Base-by-base conservation (phyloP, 2,797 vertebrate species). In the Masticophis lateralis region DNA sequence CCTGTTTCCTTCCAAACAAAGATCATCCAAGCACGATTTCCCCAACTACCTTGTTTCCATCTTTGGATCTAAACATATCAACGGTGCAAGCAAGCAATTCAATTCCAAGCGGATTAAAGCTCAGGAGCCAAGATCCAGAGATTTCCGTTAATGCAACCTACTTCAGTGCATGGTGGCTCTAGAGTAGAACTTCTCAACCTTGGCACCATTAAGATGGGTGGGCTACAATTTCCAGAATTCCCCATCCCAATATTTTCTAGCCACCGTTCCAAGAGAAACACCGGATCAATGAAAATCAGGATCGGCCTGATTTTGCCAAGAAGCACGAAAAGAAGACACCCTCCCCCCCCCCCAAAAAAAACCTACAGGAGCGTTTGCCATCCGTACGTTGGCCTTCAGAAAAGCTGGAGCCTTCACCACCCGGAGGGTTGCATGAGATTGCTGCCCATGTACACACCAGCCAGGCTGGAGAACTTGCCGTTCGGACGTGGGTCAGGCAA, bases 311-410 rank as follows among this genome's bases (percentile, higher is more conserved):
- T 79, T 28, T 53, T 88, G 11, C 27, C 32, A 74, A 27, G 51
- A 86, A 87, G 95, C 92, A 94, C 25, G 91, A 94, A 95, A 94
- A 95, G 18, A 93, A 60, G 51, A 87, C 93, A 28, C 61, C 1
- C 28, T 5, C 63, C 60, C 63, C 5, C 28, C 28, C 1, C n/a
- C 51, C 51, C 51, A 53, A n/a, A 94, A 0, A 47, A 88, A 95
- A 91, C 93, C 94, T 97, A 97, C 96, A 3, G 0, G 89, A 83
- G 94, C 91, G 0, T 0, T 92, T 59, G 94, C 95, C 92, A 96
- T 97, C 88, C 47, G 28, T 3, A 92, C 83, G 86, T 56, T 4
- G 10, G 5, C 11, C 13, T 0, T 22, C 1, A 1, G 3, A n/a
- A 59, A 47, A 11, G 3, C 59, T 28, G 59, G 69, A 91, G 92